Evolutionary conservation across 2,797 vertebrate species (phyloP), one percentile per base, ranked within the genome.

Genomic region (Pseudochaenichthys georgianus): DNA sequence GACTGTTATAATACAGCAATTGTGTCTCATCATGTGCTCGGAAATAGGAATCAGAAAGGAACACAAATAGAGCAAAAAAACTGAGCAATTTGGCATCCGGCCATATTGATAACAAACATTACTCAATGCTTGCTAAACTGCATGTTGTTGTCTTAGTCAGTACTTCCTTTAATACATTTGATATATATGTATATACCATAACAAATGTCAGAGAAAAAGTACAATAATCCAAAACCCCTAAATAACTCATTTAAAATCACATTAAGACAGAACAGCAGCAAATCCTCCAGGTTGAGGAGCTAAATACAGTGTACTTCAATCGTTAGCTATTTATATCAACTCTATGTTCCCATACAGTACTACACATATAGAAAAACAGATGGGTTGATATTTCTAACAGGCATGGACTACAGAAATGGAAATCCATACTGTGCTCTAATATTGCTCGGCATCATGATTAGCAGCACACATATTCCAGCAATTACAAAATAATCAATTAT

Each of bases 401-500:
- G 12, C 34, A 76, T 53, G 1, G 15, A 63, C 42, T 73, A 17
- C 34, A 19, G 15, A 60, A 82, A 74, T 58, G 41, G 31, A 72
- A 79, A 75, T 80, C 75, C 41, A 58, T 55, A n/a, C 53, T 16
- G 31, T 57, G 70, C 63, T 70, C 21, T 6, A 5, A 61, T 58
- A 62, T 62, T 21, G 3, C 23, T 60, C 43, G 72, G 6, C 48
- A 63, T 61, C 62, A 28, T 42, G 55, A 70, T 73, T 43, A 64
- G 52, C 9, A 43, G 46, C 42, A 43, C 19, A 63, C 64, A 43
- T 52, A 28, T 67, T 73, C 43, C 31, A 47, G 23, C 63, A 69
- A 67, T 64, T 72, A 60, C 61, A 73, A 28, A 19, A 65, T 28
- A 47, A 75, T 79, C 67, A 81, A 34, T 80, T 67, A 74, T 65